Base-by-base conservation (phyloP, 2,797 vertebrate species). In the Erpetoichthys calabaricus region DNA sequence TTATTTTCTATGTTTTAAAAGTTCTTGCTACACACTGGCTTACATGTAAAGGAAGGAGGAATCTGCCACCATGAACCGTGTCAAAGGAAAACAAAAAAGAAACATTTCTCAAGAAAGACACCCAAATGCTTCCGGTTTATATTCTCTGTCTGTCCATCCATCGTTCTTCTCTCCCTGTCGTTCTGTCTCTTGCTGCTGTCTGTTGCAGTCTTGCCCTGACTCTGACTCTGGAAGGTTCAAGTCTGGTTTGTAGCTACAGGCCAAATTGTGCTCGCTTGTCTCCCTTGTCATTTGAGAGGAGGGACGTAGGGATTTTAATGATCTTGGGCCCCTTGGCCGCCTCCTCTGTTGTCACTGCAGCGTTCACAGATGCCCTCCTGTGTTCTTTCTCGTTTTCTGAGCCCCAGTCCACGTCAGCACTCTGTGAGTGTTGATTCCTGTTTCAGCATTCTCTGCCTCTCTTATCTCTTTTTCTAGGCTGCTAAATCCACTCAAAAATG, bases 401-500 rank as follows among this genome's bases (percentile, higher is more conserved):
- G 50, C 25, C 6, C 8, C 4, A 4, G 2, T 1, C 41, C 25
- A 25, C 25, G 25, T 25, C 25, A 6, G n/a, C 5, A 69, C 68
- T 72, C 71, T 75, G 70, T 72, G 71, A 72, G 73, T 73, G 73
- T 75, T 76, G 81, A 80, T 76, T 76, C 76, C 82, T 47, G 47
- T 47, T 47, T 47, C 47, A 47, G 47, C 9, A 6, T 3, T 49
- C 47, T 49, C 7, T 49, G n/a, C n/a, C 47, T 47, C 47, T 47
- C 47, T 47, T 49, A 7, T 49, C 47, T 49, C 47, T 49, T n/a
- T 49, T 3, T 49, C 47, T 49, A 7, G 7, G 85, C 85, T 87
- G 85, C 85, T 87, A 87, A 84, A 71, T 72, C 63, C 70, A 71
- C 73, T 73, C 82, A 81, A 85, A 79, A 82, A 85, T 80, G 84